Conservation (phyloP, 2,113 vertebrate genomes). For the Tachuris rubrigastra region DNA sequence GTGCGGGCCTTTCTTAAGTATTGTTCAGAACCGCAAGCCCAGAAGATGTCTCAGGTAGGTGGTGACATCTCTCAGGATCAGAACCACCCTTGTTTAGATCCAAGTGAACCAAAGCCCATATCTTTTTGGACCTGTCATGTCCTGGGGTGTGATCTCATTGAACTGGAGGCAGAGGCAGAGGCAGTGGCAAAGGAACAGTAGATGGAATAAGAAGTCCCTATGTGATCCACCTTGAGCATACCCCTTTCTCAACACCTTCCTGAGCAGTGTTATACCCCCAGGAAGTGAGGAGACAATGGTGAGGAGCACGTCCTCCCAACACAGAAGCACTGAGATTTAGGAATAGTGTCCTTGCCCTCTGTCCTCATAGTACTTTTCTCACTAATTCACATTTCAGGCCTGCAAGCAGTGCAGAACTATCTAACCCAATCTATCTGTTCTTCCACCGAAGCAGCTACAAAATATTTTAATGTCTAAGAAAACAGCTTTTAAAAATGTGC, state of each 20-base stretch:
- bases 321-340: background rate
- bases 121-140: accelerated
- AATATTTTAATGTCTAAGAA: background rate
- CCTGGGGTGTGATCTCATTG: background rate
- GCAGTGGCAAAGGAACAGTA: background rate
- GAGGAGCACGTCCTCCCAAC: background rate
- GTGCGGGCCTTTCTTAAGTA: background rate
- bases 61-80: background rate
- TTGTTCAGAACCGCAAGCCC: accelerated
- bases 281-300: background rate
- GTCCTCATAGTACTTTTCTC: background rate
- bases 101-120: background rate
- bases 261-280: background rate
- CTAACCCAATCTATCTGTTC: background rate
- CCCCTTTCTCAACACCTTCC: background rate
- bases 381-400: background rate
- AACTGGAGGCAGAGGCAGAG: background rate
- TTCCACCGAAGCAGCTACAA: background rate
- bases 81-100: background rate
- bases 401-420: background rate
- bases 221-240: background rate
- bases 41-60: background rate
- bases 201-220: background rate
- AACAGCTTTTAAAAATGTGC: background rate
- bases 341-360: background rate